Conservation (phyloP, 2,888 invertebrate genomes). For the Drosophila putrida region DNA sequence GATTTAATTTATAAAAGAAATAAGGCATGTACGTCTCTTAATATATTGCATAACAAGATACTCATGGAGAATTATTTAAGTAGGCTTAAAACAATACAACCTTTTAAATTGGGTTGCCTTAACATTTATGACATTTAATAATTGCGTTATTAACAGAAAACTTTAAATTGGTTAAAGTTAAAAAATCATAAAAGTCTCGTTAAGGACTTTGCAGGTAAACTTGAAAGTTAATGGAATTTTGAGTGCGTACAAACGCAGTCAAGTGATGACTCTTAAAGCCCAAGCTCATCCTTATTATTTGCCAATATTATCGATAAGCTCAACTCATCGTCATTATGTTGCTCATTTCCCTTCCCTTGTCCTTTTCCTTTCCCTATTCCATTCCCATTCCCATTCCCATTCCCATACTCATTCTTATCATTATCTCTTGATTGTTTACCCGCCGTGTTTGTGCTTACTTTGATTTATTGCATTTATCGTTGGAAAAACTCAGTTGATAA, state of each 20-base stretch:
- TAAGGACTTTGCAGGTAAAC: not conserved
- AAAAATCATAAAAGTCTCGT: not conserved
- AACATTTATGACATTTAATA: not conserved
- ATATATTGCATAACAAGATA: no score
- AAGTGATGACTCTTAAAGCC: conserved; percentile 31
- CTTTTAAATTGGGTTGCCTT: no score
- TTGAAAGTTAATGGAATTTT: conserved; percentile 23
- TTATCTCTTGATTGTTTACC: conserved; percentile 61
- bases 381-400: not conserved
- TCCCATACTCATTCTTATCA: conserved; percentile 28
- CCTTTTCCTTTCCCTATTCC: not conserved
- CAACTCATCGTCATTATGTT: conserved; percentile 31
- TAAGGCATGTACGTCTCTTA: no score
- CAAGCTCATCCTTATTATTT: conserved; percentile 23
- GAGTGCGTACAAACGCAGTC: conserved; percentile 5
- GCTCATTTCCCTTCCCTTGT: not conserved
- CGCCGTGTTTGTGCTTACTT: conserved; percentile 46
- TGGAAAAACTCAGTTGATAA: conserved; percentile 61
- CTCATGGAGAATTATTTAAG: no score
- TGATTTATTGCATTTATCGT: conserved; percentile 73
- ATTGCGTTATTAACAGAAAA: not conserved
- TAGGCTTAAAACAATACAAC: no score
- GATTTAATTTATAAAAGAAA: no score
- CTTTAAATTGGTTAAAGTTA: conserved; percentile 4
- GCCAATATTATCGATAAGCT: conserved; percentile 24